These are phyloP conservation scores for Phacellophora camtschatica DNA, from an alignment of 30 jellyfish, hydroid and myxozoan genomes.

Conservation along the genomic window DNA sequence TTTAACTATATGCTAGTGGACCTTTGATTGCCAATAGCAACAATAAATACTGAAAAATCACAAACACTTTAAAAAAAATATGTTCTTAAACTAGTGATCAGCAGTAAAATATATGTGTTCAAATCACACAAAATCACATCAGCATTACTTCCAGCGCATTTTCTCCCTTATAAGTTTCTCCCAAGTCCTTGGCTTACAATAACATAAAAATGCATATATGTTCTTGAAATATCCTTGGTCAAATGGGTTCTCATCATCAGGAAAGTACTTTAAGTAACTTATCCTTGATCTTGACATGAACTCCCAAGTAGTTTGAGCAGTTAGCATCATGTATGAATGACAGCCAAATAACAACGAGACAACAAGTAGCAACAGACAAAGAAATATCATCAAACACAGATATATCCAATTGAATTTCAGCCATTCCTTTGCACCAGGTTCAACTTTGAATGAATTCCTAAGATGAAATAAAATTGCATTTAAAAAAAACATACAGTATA, in stretches of 20 bases:
- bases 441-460: slow-evolving; percentile 73
- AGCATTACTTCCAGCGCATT: slow-evolving; percentile 48
- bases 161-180: slow-evolving; percentile 61
- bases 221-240: slow-evolving; percentile 90
- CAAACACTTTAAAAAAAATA: too few relatives aligned
- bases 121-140: too few relatives aligned
- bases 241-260: slow-evolving; percentile 95
- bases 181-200: slow-evolving; percentile 88
- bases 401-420: slow-evolving; percentile 80
- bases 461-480: too few relatives aligned
- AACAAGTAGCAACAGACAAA: slow-evolving; percentile 46
- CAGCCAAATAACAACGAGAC: slow-evolving; percentile 76
- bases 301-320: slow-evolving; percentile 99
- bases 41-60: too few relatives aligned
- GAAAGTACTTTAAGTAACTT: slow-evolving; percentile 87
- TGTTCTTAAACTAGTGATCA: too few relatives aligned
- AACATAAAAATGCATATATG: slow-evolving; percentile 77
- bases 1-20: too few relatives aligned
- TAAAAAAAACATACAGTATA: too few relatives aligned
- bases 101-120: too few relatives aligned
- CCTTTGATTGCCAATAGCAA: too few relatives aligned
- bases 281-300: slow-evolving; percentile 98
- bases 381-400: slow-evolving; percentile 54
- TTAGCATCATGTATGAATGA: slow-evolving; percentile 96
- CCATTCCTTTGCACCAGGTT: slow-evolving; percentile 77